These are phyloP conservation scores for Diabrotica virgifera DNA, from an alignment of 1,140 invertebrate species.

Conservation along the genomic window DNA sequence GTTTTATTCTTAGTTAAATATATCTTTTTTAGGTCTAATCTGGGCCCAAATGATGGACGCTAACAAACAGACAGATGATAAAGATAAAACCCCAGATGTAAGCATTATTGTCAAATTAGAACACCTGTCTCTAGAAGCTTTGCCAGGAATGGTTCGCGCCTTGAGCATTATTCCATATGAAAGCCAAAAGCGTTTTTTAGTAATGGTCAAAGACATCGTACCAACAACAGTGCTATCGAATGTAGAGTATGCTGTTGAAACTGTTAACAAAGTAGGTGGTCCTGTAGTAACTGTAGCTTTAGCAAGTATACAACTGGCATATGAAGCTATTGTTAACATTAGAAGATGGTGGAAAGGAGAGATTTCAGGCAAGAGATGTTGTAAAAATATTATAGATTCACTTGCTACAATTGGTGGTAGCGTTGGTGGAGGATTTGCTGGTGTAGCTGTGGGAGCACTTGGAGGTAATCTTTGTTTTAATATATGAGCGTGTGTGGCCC, in stretches of 20 bases:
- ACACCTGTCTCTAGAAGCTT: neutral
- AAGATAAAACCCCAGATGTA: no score
- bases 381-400: neutral
- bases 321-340: neutral
- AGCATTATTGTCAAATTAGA: neutral
- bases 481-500: no score
- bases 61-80: no score
- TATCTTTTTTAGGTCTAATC: no score
- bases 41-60: no score
- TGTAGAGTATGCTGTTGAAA: neutral
- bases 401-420: neutral
- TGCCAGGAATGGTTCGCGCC: neutral
- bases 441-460: neutral
- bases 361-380: neutral
- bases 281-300: neutral
- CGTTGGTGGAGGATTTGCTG: neutral
- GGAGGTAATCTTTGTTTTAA: no score
- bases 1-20: no score
- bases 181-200: neutral
- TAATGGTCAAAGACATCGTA: neutral
- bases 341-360: neutral
- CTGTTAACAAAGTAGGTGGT: neutral
- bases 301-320: neutral
- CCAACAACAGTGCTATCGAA: neutral
- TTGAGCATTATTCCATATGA: neutral